Evolutionary conservation across 2,797 vertebrate species (phyloP).

Genomic region (Garrulus glandarius): DNA sequence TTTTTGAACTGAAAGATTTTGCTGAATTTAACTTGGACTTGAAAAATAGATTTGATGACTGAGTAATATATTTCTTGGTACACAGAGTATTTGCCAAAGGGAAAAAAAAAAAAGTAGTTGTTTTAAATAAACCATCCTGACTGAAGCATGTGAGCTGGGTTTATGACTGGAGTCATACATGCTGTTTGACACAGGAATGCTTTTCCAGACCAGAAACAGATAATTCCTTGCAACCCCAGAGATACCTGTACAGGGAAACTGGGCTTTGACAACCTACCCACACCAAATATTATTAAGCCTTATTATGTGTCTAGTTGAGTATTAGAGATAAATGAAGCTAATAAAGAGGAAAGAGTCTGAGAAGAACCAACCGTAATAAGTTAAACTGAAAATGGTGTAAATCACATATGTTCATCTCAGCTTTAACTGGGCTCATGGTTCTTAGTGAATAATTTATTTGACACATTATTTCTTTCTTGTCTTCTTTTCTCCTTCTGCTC

Average conservation of each 20-base stretch:
- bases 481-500: rapidly evolving
- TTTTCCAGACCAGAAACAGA: background rate
- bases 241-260: background rate
- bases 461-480: background rate
- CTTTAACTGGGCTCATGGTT: background rate
- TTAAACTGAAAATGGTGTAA: background rate
- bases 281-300: background rate
- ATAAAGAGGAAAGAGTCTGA: background rate
- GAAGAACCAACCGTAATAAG: background rate
- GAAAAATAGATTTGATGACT: background rate
- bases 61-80: background rate
- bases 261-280: background rate
- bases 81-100: background rate
- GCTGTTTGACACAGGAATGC: background rate
- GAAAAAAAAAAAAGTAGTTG: background rate
- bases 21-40: background rate
- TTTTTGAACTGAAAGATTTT: background rate
- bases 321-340: background rate
- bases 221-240: background rate
- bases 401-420: background rate
- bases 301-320: background rate
- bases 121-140: background rate
- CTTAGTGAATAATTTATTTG: background rate
- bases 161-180: background rate
- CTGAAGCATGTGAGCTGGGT: background rate